Percentiles rank a stretch among this genome's conserved stretches.
Conservation (phyloP, 1,140 invertebrate genomes). For the Tetramorium alpestre region DNA sequence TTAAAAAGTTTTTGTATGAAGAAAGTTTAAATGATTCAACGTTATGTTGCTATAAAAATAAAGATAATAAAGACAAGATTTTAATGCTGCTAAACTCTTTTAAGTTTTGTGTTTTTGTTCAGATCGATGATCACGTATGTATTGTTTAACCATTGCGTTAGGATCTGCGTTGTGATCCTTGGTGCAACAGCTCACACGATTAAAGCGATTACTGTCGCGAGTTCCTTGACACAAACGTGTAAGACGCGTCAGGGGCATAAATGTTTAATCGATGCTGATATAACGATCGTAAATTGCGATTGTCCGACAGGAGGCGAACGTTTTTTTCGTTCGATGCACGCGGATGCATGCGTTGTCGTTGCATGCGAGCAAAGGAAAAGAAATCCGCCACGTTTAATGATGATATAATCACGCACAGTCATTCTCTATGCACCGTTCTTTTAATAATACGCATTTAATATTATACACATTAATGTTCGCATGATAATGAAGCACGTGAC, state of each 20-base stretch:
- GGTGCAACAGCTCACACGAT: slow-evolving; percentile 13
- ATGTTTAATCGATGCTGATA: slow-evolving; percentile 71
- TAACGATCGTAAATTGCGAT: slow-evolving; percentile 66
- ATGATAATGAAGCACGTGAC: neutral
- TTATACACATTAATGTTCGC: neutral
- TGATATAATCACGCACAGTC: slow-evolving; percentile 51
- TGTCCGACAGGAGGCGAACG: slow-evolving; percentile 2
- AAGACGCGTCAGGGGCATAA: slow-evolving; percentile 53
- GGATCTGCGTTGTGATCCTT: neutral
- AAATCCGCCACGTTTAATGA: slow-evolving; percentile 47
- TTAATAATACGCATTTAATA: slow-evolving; percentile 29
- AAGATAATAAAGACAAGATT: neutral
- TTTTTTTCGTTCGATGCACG: slow-evolving; percentile 23
- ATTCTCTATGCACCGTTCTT: slow-evolving; percentile 15
- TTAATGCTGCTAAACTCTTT: neutral
- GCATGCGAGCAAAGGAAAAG: slow-evolving; percentile 22
- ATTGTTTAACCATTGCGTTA: neutral
- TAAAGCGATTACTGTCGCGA: slow-evolving; percentile 48
- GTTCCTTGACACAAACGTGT: slow-evolving; percentile 67
- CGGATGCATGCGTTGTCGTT: slow-evolving; percentile 3
- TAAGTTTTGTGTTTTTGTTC: neutral
- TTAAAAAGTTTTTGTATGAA: neutral
- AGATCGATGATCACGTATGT: neutral
- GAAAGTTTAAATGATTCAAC: neutral
- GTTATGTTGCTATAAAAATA: neutral